Base-by-base conservation (phyloP, 2,797 vertebrate genomes). In the Melanitta fusca region DNA sequence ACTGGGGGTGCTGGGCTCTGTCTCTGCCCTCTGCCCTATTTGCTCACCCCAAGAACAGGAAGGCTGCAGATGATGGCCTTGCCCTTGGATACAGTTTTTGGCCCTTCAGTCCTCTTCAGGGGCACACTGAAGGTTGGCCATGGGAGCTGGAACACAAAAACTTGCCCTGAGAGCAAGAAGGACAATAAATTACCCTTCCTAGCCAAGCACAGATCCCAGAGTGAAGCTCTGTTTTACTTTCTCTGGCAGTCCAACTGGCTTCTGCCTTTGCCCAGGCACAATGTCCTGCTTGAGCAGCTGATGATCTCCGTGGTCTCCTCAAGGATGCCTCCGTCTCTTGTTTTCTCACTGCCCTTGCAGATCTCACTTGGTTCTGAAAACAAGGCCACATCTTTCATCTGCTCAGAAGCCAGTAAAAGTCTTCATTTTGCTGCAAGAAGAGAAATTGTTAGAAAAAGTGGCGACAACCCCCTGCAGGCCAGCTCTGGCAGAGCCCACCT, bases 381-480 rank as follows among this genome's bases (percentile, higher is more conserved):
- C 20, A 98, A 88, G 5, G 92, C 10, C 30, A 98, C 98, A 15
- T 99, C 99, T 97, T 99, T 98, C 95, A 98, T 98, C 95, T 99
- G 97, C 97, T 99, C 99, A 79, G 99, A 99, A 96, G 98, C 99
- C 95, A 99, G 98, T 89, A 99, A 95, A 95, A 98, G 98, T 97
- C 98, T 97, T 97, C 99, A 98, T 96, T 99, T 99, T 95, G 98
- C 99, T 99, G 95, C 45, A 97, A 95, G 39, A 92, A 30, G 89
- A 70, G 78, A 75, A 54, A 34, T 0, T 6, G 21, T 86, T 45
- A 88, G 60, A 92, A 32, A 25, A 4, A 10, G 4, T 3, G 6
- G 32, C 22, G 15, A 69, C 34, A n/a, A 69, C 51, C 17, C 49
- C 4, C 3, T n/a, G 38, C 53, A 90, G 45, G 45, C 10, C 81